Conservation (phyloP, 2,888 invertebrate species). For the Orthosia gracilis region DNA sequence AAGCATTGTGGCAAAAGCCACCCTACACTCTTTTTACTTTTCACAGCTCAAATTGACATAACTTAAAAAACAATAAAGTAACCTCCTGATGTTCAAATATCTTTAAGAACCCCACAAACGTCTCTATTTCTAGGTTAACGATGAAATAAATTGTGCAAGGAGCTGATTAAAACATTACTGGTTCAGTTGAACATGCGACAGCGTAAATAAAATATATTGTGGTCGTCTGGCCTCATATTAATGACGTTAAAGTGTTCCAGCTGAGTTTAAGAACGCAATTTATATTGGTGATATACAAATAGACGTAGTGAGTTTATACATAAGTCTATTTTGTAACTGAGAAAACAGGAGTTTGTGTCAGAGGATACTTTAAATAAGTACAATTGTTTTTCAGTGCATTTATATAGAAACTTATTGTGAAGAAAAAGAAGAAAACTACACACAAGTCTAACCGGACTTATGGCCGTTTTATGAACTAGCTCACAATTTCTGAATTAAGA, state of each 20-base stretch:
- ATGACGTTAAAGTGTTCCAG: conserved; percentile 45
- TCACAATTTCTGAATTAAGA: too few species aligned
- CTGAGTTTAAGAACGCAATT: conserved; percentile 45
- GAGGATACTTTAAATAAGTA: too few species aligned
- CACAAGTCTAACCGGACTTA: background rate
- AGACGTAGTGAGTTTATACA: background rate
- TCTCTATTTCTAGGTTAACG: conserved; percentile 44
- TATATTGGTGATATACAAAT: conserved; percentile 49
- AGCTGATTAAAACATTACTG: conserved; percentile 64
- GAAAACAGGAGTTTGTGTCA: background rate
- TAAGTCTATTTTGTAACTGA: conserved; percentile 1
- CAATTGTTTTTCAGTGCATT: background rate
- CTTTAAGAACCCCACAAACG: conserved; percentile 10
- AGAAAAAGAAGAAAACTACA: background rate
- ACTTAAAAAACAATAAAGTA: too few species aligned
- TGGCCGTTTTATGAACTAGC: too few species aligned
- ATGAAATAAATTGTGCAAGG: conserved; percentile 57
- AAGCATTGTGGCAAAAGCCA: too few species aligned
- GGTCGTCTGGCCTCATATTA: conserved; percentile 48
- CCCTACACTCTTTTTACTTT: too few species aligned
- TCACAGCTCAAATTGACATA: too few species aligned
- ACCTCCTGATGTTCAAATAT: background rate
- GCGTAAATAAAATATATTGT: conserved; percentile 62
- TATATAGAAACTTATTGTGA: background rate
- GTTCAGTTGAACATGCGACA: conserved; percentile 33